A percentile compares a stretch with the other conserved stretches of the same genome.
These are phyloP conservation scores for Rhagoletis zephyria DNA, from an alignment of 1,140 invertebrate genomes.

Conservation along the genomic window DNA sequence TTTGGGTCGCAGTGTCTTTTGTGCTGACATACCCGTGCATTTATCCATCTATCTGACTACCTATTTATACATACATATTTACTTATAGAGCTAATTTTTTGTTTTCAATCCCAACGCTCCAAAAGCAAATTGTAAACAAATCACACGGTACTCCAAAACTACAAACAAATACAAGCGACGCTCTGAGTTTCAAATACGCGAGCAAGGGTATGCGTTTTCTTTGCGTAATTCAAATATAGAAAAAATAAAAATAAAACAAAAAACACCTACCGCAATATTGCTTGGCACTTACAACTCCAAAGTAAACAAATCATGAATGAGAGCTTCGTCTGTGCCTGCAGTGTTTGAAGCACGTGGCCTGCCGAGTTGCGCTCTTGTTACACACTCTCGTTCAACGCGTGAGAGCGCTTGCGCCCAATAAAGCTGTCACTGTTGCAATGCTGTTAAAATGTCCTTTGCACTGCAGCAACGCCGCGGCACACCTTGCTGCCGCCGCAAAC, in stretches of 20 bases:
- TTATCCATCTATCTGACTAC: no score
- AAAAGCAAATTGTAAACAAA: conserved; percentile 17
- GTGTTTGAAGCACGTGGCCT: conserved; percentile 1
- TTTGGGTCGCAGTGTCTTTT: no score
- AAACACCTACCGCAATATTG: no score
- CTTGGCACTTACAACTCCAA: conserved; percentile 10
- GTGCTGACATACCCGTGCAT: no score
- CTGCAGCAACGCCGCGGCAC: conserved; percentile 44
- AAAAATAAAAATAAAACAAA: not conserved
- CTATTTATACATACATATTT: no score
- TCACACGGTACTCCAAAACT: not conserved
- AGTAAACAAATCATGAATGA: conserved; percentile 47
- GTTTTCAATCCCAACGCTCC: not conserved
- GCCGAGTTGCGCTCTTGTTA: not conserved
- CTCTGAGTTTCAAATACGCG: not conserved
- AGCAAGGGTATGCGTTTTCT: no score
- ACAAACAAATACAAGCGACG: not conserved
- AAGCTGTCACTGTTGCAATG: not conserved
- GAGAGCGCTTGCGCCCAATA: not conserved
- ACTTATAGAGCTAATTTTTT: no score
- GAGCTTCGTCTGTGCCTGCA: conserved; percentile 4
- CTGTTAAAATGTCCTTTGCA: conserved; percentile 45
- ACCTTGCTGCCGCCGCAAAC: conserved; percentile 16
- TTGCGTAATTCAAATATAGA: not conserved
- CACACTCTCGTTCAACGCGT: not conserved